Evolutionary conservation across 2,888 invertebrate genomes (phyloP).

Genomic region (Eilema griseolum): DNA sequence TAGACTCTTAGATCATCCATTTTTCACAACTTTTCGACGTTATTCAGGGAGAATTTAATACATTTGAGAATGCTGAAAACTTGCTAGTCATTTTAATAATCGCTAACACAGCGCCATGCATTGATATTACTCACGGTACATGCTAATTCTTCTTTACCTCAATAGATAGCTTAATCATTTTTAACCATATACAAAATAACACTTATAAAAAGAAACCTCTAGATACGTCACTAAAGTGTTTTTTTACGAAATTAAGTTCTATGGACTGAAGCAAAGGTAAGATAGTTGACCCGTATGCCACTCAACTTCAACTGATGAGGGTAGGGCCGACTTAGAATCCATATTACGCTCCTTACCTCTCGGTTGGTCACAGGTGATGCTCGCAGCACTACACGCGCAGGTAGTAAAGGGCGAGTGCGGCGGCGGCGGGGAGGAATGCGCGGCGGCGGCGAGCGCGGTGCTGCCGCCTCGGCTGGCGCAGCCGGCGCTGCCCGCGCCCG

Average conservation of each 20-base stretch:
- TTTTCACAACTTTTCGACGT: neutral
- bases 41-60: neutral
- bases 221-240: no score
- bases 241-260: neutral
- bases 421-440: conserved; percentile 89
- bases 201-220: neutral
- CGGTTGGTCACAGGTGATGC: conserved; percentile 91
- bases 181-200: neutral
- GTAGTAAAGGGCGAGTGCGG: conserved; percentile 95
- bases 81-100: neutral
- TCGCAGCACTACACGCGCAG: conserved; percentile 97
- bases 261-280: neutral
- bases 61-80: neutral
- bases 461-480: conserved; percentile 94
- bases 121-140: neutral
- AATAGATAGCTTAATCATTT: neutral
- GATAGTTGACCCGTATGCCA: neutral
- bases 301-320: neutral
- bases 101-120: neutral
- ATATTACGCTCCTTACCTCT: no score
- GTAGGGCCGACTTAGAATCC: neutral
- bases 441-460: conserved; percentile 91
- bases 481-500: conserved; percentile 93
- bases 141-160: neutral
- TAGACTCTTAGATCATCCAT: neutral